Conservation (phyloP, 92 coral and sea anemone species). For the Parazoanthus atlanticus region DNA sequence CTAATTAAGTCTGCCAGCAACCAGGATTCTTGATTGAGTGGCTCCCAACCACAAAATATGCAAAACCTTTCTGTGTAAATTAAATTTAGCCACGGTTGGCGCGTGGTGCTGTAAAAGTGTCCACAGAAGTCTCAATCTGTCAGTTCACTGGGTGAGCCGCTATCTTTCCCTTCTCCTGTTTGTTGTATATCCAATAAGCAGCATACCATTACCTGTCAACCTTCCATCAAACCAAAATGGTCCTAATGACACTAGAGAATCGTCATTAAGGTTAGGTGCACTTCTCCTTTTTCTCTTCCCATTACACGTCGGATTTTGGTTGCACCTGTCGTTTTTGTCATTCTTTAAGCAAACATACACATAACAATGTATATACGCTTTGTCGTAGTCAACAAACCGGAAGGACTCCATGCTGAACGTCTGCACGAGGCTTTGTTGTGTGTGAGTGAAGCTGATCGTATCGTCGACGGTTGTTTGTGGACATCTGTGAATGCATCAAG, state of each 20-base stretch:
- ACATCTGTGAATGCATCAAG: background rate
- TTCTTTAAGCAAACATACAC: background rate
- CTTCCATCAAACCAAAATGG: background rate
- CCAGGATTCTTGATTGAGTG: too few species aligned
- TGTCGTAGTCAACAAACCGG: background rate
- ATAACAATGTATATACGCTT: background rate
- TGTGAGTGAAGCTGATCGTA: background rate
- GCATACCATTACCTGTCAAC: background rate
- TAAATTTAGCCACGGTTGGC: too few species aligned
- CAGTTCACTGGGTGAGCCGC: too few species aligned
- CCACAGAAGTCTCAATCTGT: too few species aligned
- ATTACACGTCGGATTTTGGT: background rate
- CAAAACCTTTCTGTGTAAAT: too few species aligned
- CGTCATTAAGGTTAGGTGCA: background rate
- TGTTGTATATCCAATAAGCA: too few species aligned
- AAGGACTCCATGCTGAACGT: background rate
- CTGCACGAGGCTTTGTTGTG: background rate
- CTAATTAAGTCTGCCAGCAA: too few species aligned
- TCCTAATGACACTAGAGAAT: background rate
- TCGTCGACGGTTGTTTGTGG: background rate
- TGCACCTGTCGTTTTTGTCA: background rate
- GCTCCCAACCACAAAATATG: too few species aligned
- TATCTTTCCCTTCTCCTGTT: too few species aligned
- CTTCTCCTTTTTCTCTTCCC: background rate
- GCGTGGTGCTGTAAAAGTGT: too few species aligned